Conservation (phyloP, 2,113 vertebrate genomes). For the Poeciliopsis prolifica region DNA sequence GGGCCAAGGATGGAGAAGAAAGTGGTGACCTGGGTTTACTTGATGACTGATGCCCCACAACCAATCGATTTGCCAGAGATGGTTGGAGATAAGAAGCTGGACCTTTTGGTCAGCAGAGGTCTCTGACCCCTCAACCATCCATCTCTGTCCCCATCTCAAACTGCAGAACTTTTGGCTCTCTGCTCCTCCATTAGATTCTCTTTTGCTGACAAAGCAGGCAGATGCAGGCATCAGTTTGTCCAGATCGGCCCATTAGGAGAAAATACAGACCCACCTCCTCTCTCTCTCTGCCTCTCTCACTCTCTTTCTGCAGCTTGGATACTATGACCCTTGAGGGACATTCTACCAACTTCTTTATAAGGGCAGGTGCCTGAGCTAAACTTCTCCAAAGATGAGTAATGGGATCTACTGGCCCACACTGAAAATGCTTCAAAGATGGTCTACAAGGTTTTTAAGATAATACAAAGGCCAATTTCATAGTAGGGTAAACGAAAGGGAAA, state of each 20-base stretch:
- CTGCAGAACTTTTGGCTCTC: conserved; percentile 77
- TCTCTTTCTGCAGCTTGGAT: conserved; percentile 43
- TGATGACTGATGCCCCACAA: conserved; percentile 89
- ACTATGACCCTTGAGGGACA: conserved; percentile 57
- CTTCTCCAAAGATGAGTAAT: conserved; percentile 77
- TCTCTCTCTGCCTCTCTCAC: not conserved
- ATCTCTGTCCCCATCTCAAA: conserved; percentile 86
- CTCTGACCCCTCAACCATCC: conserved; percentile 87
- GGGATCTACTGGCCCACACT: conserved; percentile 72
- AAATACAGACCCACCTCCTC: conserved; percentile 61
- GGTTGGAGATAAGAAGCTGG: conserved; percentile 85
- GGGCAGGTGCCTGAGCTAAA: conserved; percentile 69
- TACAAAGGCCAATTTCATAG: conserved; percentile 75
- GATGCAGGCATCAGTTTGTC: conserved; percentile 83
- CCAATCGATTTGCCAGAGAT: conserved; percentile 89
- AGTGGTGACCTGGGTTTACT: conserved; percentile 52
- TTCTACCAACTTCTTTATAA: conserved; percentile 63
- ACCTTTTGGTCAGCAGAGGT: conserved; percentile 81
- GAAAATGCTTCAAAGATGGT: conserved; percentile 65
- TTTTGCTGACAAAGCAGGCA: conserved; percentile 82
- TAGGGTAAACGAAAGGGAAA: conserved; percentile 41
- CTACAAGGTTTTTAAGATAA: conserved; percentile 47
- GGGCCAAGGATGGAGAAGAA: conserved; percentile 43
- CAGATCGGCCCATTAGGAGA: conserved; percentile 50
- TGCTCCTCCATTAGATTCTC: conserved; percentile 80